Conservation (phyloP, 1,140 invertebrate species). For the Drosophila pandora region DNA sequence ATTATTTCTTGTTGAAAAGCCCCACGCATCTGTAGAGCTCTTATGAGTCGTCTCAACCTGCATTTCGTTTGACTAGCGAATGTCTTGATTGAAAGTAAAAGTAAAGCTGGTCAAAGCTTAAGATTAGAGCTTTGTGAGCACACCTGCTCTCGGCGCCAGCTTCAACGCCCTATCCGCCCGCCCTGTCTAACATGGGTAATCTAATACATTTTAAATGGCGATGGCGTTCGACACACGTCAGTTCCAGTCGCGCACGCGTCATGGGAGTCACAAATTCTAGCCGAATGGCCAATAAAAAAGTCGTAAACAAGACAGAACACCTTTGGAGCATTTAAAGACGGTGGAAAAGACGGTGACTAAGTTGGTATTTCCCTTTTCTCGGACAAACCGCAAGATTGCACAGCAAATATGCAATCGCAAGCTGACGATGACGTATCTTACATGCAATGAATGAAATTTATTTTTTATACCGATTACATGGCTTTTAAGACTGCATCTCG, state of each 20-base stretch:
- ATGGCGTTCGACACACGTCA: slow-evolving; percentile 39
- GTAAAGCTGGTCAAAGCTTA: slow-evolving; percentile 46
- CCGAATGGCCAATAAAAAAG: slow-evolving; percentile 8
- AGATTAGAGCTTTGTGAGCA: slow-evolving; percentile 23
- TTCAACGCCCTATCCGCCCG: not conserved
- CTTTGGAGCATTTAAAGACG: slow-evolving; percentile 24
- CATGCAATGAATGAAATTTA: slow-evolving; percentile 23
- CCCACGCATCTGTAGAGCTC: not conserved
- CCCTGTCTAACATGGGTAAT: not conserved
- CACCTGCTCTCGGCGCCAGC: slow-evolving; percentile 7
- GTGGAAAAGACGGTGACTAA: slow-evolving; percentile 66
- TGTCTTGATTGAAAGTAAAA: slow-evolving; percentile 60
- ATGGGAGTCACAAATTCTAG: slow-evolving; percentile 32
- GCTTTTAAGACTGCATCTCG: slow-evolving; percentile 2
- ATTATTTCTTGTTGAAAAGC: not conserved
- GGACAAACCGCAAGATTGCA: slow-evolving; percentile 43
- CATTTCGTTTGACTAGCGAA: not conserved
- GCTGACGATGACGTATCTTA: slow-evolving; percentile 23
- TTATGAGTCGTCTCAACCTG: not conserved
- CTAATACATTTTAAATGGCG: slow-evolving; percentile 27
- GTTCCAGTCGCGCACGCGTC: slow-evolving; percentile 61
- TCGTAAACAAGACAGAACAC: not conserved
- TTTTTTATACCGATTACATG: slow-evolving; percentile 1
- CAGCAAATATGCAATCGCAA: slow-evolving; percentile 22
- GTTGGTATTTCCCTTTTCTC: slow-evolving; percentile 46